These are phyloP conservation scores for Siphamia tubifer DNA, from an alignment of 2,113 vertebrate genomes.

Conservation along the genomic window DNA sequence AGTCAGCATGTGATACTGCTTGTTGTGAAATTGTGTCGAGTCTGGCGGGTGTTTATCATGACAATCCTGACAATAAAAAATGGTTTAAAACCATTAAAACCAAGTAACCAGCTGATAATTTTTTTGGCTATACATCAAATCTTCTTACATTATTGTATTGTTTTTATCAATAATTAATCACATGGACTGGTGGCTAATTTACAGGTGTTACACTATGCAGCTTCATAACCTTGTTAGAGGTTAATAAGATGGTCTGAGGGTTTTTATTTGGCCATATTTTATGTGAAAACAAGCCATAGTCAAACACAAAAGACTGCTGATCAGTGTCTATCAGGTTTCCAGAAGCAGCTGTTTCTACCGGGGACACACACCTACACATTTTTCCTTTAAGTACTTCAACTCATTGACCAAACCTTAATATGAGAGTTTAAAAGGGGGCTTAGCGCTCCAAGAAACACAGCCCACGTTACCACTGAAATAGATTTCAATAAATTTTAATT, in stretches of 20 bases:
- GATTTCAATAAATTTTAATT: constrained; percentile 79
- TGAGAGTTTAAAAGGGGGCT: constrained; percentile 37
- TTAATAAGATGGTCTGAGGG: neutral
- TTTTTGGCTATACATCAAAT: no score
- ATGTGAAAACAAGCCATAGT: neutral
- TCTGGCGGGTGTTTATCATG: no score
- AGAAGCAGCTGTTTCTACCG: constrained; percentile 35
- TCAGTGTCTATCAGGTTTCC: constrained; percentile 32
- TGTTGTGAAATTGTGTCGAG: no score
- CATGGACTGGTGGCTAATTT: neutral
- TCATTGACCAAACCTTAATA: constrained; percentile 59
- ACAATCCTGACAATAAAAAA: no score
- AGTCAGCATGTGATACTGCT: no score
- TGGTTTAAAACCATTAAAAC: no score
- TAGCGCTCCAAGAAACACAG: constrained; percentile 63
- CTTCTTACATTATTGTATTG: no score
- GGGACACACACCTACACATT: constrained; percentile 64
- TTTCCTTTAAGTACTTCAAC: constrained; percentile 47
- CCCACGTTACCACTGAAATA: constrained; percentile 74
- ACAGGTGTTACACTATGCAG: neutral
- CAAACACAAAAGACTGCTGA: constrained; percentile 37
- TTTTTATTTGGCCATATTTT: neutral
- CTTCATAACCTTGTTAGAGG: neutral
- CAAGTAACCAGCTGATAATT: no score
- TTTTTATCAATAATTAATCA: neutral